Base-by-base conservation (phyloP, 2,113 vertebrate genomes). In the Oostethus manadensis region DNA sequence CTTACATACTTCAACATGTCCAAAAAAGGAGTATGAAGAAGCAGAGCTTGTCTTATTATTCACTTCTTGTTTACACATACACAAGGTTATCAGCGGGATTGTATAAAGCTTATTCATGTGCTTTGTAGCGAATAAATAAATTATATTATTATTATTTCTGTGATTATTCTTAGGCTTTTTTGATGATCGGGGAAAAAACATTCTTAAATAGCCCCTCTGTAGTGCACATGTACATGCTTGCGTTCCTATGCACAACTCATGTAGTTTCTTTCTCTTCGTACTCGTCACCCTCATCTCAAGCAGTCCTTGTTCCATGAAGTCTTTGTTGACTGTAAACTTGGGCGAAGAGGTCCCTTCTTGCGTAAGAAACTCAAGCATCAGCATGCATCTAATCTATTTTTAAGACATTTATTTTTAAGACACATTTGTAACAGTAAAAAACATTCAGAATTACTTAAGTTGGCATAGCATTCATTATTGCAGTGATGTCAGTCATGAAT, bases 301-400 rank as follows among this genome's bases (percentile, higher is more conserved):
- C n/a, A 23, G 1, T 18, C 43, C 46, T 21, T 35, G 26, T 21
- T 51, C 33, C 70, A 45, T 58, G 35, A 57, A 7, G 46, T 21
- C 15, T 50, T 29, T 15, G 50, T 71, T 75, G 62, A 66, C 55
- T 54, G 66, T 76, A 46, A 73, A 64, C 68, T 1, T 15, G 54
- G 40, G 13, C 17, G 13, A 35, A 14, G 14, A 20, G 33, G 9
- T 16, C 29, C 43, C n/a, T 56, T 50, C 47, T 42, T 40, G 9
- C 7, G 16, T 29, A 56, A 58, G 48, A 50, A 51, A 58, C 35
- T 48, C 10, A 9, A 54, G 21, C 29, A 33, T n/a, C n/a, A n/a
- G n/a, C n/a, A n/a, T n/a, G n/a, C 14, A 5, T 20, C 38, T 2
- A 16, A 21, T 23, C 21, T 13, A 50, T 10, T 21, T 8, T 1